Evolutionary conservation across 2,797 vertebrate genomes (phyloP), one percentile per base, ranked within the genome.

Genomic region (Rhynchotus rufescens): DNA sequence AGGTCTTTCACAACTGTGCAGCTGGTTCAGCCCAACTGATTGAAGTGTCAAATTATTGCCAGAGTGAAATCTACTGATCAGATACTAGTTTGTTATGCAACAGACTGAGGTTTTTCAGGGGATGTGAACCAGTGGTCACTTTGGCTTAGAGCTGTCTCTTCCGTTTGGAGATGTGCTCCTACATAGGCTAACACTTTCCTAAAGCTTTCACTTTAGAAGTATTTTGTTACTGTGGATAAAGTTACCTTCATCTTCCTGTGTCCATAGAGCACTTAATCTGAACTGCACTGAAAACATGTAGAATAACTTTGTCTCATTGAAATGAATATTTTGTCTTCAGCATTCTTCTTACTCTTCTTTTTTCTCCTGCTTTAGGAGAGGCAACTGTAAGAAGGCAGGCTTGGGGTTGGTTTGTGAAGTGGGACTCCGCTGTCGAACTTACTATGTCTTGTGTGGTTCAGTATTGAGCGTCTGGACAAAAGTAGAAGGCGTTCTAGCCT

Each of bases 381-480:
- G 99, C 32, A 99, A 99, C 62, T 99, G 99, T 88, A 99, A 99
- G 97, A 99, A 99, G 80, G 99, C 98, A 2, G 98, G 99, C 0
- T 96, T 99, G 94, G 99, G 99, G 44, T 98, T 99, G 32, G 98
- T 98, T 49, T 99, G 99, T 80, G 99, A 99, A 84, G 97, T 99
- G 5, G 99, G 99, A 21, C 98, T 99, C 9, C 98, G 99, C 23
- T 99, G 99, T 83, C 95, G 99, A 78, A 99, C 98, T 0, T 99
- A 99, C 92, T 99, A 98, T 1, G 99, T 99, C 4, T 95, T 99
- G n/a, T 99, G 99, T 17, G 99, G 99, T 69, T 99, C 99, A 0
- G 99, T 99, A 17, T 97, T 99, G 88, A 99, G 99, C 2, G 99
- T 99, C 95, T 99, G 99, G 99, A 99, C 99, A 6, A 99, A 99